Conservation (phyloP, 2,113 vertebrate species). For the Cromileptes altivelis region DNA sequence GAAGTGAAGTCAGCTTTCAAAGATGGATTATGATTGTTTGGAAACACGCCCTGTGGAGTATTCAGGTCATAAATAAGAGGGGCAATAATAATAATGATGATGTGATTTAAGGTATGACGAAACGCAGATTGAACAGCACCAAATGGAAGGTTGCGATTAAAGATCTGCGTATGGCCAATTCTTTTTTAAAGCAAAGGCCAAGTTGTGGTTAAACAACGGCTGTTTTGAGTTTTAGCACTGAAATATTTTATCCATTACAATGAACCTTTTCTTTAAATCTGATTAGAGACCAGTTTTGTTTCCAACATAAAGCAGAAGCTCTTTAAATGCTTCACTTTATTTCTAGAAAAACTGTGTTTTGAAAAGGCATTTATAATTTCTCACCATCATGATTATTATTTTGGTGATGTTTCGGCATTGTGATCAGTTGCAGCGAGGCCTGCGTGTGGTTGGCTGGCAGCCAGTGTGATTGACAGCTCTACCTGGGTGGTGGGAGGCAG, state of each 20-base stretch:
- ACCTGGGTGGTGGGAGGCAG: conserved; percentile 81
- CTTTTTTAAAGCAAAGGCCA: not conserved
- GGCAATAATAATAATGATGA: conserved; percentile 8
- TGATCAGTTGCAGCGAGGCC: conserved; percentile 28
- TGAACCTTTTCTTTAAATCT: not conserved
- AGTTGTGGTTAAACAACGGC: conserved; percentile 8
- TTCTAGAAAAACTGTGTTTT: not conserved
- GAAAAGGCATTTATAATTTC: not conserved
- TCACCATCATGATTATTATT: not conserved
- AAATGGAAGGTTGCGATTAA: conserved; percentile 26
- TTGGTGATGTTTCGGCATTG: not conserved
- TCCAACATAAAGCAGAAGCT: conserved; percentile 3
- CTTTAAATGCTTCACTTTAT: not conserved
- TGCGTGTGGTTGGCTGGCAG: conserved; percentile 38
- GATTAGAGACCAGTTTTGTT: not conserved
- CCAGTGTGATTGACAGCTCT: conserved; percentile 77
- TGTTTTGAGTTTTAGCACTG: conserved; percentile 6
- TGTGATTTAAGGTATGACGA: conserved; percentile 38
- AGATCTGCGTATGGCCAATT: not conserved
- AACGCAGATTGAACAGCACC: not conserved
- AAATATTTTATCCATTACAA: conserved; percentile 11
- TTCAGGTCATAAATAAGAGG: conserved; percentile 23
- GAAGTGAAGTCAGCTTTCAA: not conserved
- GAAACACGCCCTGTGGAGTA: not conserved
- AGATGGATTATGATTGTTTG: conserved; percentile 19